phyloP scores from a whole-genome alignment of 2,113 vertebrate species.

The Dasypus novemcinctus region DNA sequence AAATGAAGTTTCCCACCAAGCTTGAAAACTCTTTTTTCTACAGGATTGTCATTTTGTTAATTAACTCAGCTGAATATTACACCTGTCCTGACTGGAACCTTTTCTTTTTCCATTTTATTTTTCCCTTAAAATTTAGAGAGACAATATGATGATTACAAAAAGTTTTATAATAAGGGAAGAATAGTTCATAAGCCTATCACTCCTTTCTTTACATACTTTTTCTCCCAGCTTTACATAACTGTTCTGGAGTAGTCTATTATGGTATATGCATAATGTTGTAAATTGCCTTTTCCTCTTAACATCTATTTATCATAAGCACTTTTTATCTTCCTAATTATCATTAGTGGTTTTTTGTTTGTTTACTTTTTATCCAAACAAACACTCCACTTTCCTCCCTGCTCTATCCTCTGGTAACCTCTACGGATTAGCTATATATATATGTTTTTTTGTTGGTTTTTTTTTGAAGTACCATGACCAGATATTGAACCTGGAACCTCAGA shows the following conservation, averaged over 20 bases:
- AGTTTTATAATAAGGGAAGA: not conserved
- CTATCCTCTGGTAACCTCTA: no score
- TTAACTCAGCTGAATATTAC: not conserved
- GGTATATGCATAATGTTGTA: not conserved
- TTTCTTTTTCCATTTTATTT: not conserved
- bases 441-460: no score
- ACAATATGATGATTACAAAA: not conserved
- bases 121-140: conserved; percentile 5
- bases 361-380: no score
- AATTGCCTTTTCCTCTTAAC: not conserved
- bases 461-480: no score
- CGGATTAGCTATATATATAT: no score
- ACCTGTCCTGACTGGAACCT: not conserved
- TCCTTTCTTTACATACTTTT: not conserved
- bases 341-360: not conserved
- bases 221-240: no score
- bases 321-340: not conserved
- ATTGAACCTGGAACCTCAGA: no score
- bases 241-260: not conserved
- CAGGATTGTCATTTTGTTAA: not conserved
- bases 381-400: no score
- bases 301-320: not conserved
- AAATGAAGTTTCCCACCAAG: not conserved
- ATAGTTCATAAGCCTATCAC: not conserved
- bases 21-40: not conserved